A percentile compares a stretch with the other conserved stretches of the same genome.
Evolutionary conservation across 1,140 invertebrate genomes (phyloP).

Genomic region (Drosophila pachea): DNA sequence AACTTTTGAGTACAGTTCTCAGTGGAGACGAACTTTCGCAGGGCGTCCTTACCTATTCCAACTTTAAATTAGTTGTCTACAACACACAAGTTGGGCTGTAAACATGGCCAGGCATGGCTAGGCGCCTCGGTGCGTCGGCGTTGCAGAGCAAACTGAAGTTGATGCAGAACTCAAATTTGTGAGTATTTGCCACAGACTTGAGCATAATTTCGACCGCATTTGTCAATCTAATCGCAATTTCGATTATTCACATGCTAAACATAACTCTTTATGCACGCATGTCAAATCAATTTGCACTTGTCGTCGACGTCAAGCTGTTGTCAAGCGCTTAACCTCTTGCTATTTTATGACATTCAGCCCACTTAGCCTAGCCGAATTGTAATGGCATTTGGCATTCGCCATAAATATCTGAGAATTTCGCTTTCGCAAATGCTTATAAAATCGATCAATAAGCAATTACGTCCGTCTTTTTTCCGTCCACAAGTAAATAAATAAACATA

Average conservation of each 20-base stretch:
- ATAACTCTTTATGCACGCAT: background rate
- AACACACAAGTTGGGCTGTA: too few relatives aligned
- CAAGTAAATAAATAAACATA: slow-evolving; percentile 47
- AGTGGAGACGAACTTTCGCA: background rate
- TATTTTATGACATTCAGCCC: slow-evolving; percentile 21
- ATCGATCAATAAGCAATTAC: slow-evolving; percentile 73
- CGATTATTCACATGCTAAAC: background rate
- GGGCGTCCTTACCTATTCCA: background rate
- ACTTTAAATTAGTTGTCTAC: background rate
- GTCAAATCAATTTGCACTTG: slow-evolving; percentile 40
- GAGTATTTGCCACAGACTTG: background rate
- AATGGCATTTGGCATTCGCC: slow-evolving; percentile 34
- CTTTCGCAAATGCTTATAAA: slow-evolving; percentile 54
- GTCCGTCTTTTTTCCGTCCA: slow-evolving; percentile 20
- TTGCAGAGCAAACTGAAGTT: background rate
- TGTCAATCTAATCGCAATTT: background rate
- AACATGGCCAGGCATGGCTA: too few relatives aligned
- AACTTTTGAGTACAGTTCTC: background rate
- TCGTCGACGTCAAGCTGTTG: slow-evolving; percentile 4
- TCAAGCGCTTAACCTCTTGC: slow-evolving; percentile 16
- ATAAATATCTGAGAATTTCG: slow-evolving; percentile 53
- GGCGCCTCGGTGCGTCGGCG: too few relatives aligned
- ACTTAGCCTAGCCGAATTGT: slow-evolving; percentile 33
- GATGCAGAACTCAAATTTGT: background rate
- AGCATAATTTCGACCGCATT: too few relatives aligned